A percentile compares a stretch with the other conserved stretches of the same genome.
These are phyloP conservation scores for Mythimna albipuncta DNA, from an alignment of 2,888 invertebrate genomes.

Conservation along the genomic window DNA sequence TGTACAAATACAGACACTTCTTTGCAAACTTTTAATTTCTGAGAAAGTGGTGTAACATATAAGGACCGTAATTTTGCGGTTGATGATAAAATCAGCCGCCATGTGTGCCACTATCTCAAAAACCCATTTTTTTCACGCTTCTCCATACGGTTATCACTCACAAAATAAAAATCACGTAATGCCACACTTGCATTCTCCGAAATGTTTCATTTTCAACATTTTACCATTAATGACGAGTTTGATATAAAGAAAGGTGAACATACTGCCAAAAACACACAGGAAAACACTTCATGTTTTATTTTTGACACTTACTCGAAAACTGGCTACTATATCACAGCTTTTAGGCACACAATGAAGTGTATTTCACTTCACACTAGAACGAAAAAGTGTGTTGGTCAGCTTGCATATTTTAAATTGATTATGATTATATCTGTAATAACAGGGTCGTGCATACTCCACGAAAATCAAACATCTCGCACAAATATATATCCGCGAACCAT, in stretches of 20 bases:
- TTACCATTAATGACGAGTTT: too few species aligned
- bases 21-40: neutral
- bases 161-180: neutral
- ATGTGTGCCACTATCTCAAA: fast-evolving
- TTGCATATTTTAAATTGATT: too few species aligned
- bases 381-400: neutral
- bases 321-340: neutral
- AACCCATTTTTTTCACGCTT: neutral
- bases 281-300: neutral
- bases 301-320: neutral
- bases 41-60: neutral
- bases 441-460: too few species aligned
- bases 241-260: neutral
- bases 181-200: neutral
- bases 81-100: neutral
- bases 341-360: neutral
- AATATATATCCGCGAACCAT: neutral
- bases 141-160: neutral
- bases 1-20: neutral
- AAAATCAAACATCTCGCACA: neutral
- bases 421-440: too few species aligned
- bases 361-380: neutral
- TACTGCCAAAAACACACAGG: neutral
- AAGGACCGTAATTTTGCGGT: neutral
- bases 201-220: neutral